Evolutionary conservation across 2,888 invertebrate species (phyloP).

Genomic region (Hedya salicella): DNA sequence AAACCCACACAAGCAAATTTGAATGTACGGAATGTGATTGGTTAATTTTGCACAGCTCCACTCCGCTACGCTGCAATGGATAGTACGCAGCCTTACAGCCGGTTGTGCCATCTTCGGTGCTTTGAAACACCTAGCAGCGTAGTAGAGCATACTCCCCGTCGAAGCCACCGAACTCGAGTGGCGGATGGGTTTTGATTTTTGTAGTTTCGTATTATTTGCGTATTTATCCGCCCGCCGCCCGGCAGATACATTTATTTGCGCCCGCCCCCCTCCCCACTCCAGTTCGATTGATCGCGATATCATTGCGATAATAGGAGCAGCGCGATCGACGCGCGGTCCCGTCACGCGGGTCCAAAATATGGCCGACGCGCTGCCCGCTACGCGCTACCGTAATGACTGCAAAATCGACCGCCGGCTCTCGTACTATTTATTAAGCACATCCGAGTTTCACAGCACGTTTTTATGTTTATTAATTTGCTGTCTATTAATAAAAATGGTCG

Average conservation of each 20-base stretch:
- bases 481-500: conserved; percentile 17
- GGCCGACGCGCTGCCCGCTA: conserved; percentile 56
- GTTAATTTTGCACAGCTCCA: too few species aligned
- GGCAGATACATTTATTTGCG: conserved; percentile 83
- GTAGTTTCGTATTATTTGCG: conserved; percentile 85
- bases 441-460: conserved; percentile 6
- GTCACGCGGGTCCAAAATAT: conserved; percentile 73
- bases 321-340: conserved; percentile 72
- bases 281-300: conserved; percentile 85
- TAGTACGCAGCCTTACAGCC: too few species aligned
- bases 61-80: too few species aligned
- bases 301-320: conserved; percentile 83
- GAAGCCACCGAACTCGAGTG: conserved; percentile 69
- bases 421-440: conserved; percentile 42
- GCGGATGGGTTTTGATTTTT: conserved; percentile 85
- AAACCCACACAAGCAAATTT: too few species aligned
- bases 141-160: conserved; percentile 63
- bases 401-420: conserved; percentile 54
- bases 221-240: conserved; percentile 83
- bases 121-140: too few species aligned
- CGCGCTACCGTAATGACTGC: conserved; percentile 51
- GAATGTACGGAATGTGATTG: too few species aligned
- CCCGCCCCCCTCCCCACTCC: conserved; percentile 59
- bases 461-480: conserved; percentile 33
- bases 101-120: too few species aligned